phyloP scores from a whole-genome alignment of 2,888 invertebrate genomes.

The Lysandra bellargus region DNA sequence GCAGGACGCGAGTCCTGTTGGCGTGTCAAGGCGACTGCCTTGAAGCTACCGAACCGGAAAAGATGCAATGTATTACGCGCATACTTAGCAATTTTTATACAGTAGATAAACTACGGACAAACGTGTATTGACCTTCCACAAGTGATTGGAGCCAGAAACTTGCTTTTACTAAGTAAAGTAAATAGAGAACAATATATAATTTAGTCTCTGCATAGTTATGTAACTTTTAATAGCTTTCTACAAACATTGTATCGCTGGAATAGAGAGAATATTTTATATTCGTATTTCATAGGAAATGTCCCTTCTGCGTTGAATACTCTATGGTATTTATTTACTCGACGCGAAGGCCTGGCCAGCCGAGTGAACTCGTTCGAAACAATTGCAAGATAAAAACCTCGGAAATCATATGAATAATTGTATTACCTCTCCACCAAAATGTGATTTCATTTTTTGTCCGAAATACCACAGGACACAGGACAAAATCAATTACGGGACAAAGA shows the following conservation, averaged over 20 bases:
- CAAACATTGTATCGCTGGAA: not conserved
- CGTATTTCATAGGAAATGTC: not conserved
- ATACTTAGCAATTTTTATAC: not conserved
- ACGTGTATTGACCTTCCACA: not conserved
- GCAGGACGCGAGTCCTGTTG: slow-evolving; percentile 7
- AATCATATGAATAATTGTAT: slow-evolving; percentile 27
- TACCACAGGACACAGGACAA: not conserved
- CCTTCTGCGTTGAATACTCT: not conserved
- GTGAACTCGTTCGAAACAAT: slow-evolving; percentile 27
- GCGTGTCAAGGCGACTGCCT: not conserved
- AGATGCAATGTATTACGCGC: not conserved
- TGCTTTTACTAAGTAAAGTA: not conserved
- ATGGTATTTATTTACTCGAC: slow-evolving; percentile 12
- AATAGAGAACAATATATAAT: not conserved
- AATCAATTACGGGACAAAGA: not conserved
- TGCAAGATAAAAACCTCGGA: slow-evolving; percentile 19
- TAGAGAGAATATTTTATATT: not conserved
- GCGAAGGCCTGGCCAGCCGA: slow-evolving; percentile 17
- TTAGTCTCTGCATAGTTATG: not conserved
- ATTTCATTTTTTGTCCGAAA: slow-evolving; percentile 22
- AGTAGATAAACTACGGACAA: not conserved
- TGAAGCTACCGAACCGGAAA: slow-evolving; percentile 8
- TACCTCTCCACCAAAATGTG: not conserved
- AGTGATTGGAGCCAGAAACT: not conserved
- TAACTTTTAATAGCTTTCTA: not conserved